Base-by-base conservation (phyloP, 2,888 invertebrate species). In the Aleiodes leptofemur region DNA sequence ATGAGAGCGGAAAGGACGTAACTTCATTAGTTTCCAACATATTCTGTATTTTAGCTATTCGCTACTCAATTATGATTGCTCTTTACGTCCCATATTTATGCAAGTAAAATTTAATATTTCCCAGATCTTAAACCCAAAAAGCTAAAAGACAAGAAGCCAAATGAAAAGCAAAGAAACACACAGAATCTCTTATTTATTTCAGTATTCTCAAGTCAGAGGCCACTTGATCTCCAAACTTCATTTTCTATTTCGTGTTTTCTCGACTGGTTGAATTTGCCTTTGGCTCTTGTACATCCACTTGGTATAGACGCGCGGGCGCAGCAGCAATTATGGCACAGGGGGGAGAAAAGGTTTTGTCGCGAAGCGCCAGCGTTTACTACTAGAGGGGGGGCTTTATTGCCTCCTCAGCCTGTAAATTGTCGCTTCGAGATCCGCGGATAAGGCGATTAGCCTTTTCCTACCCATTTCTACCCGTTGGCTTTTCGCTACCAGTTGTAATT, bases 381-480 rank as follows among this genome's bases (percentile, higher is more conserved):
- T 61, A 55, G 53, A 70, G 23, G 23, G 2, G 23, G 23, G 23
- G 61, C 64, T 74, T 74, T 74, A 74, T 74, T 70, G 55, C 74
- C 74, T 69, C 64, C 61, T 69, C 70, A 14, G 74, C 70, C 69
- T 74, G 74, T 70, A 74, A 74, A 70, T 74, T 74, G 74, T 70
- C 74, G 74, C 64, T 74, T 74, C 70, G 69, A 69, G 74, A 74
- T 74, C 74, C 74, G 57, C 53, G 75, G 78, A 79, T 79, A 79
- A 78, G 77, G 70, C 73, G 78, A 79, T 79, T 77, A 77, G 77
- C 73, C 73, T 76, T 74, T 77, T 77, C 76, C 72, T 57, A 31
- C 53, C 29, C 69, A 34, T 69, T 64, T 73, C 69, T 51, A 57
- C 53, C 43, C 69, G 51, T 53, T 74, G 64, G 43, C 51, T 50